Conservation (phyloP, 2,797 vertebrate species). For the Danio tinwini region DNA sequence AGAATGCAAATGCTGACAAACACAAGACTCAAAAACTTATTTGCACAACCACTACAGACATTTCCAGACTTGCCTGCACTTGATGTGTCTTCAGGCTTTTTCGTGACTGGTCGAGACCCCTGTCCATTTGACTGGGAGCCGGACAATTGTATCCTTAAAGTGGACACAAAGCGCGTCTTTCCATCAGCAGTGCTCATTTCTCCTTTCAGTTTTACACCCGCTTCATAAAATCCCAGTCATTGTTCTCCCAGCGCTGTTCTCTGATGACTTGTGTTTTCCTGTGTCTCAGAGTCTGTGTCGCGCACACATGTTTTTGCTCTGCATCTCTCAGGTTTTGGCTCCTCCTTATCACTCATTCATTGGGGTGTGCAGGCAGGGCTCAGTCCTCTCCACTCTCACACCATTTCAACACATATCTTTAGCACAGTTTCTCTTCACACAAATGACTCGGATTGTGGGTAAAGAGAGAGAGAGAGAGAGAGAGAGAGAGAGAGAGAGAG, state of each 20-base stretch:
- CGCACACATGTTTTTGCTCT: constrained; percentile 22
- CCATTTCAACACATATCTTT: background rate
- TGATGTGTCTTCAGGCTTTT: constrained; percentile 22
- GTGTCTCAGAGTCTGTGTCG: background rate
- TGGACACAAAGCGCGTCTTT: constrained; percentile 71
- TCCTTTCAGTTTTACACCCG: constrained; percentile 6
- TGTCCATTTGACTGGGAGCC: constrained; percentile 42
- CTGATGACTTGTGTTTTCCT: constrained; percentile 15
- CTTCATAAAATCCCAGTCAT: constrained; percentile 41
- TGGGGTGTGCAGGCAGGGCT: background rate
- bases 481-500: constrained; percentile 9
- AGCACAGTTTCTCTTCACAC: background rate
- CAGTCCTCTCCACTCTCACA: background rate
- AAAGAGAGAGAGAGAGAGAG: constrained; percentile 8
- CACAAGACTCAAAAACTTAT: background rate
- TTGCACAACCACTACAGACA: background rate
- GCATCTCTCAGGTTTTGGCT: constrained; percentile 32
- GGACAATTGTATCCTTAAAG: constrained; percentile 71
- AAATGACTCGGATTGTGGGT: background rate
- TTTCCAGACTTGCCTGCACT: constrained; percentile 39
- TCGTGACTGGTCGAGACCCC: constrained; percentile 25
- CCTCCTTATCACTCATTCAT: constrained; percentile 30
- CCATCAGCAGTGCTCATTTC: constrained; percentile 70
- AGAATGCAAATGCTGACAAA: constrained; percentile 17
- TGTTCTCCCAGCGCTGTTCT: constrained; percentile 41